Evolutionary conservation across 2,888 invertebrate genomes (phyloP), one percentile per base, ranked within the genome.

Genomic region (Entomobrya multifasciata): DNA sequence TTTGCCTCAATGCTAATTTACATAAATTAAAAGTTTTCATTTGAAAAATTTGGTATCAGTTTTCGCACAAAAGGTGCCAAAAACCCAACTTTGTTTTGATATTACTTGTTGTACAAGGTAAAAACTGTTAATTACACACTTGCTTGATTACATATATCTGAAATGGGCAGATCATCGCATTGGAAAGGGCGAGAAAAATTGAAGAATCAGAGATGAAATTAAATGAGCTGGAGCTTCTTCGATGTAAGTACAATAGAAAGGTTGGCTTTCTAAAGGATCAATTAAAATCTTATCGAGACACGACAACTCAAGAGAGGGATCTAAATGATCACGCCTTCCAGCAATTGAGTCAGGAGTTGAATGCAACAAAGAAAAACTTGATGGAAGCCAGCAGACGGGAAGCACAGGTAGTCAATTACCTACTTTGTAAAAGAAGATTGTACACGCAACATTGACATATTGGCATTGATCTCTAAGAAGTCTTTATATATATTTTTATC

Each of bases 151-250:
- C 49, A 27, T 41, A 41, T 36, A 36, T 36, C 8, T 8, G 30
- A 30, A n/a, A 65, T 65, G 77, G 92, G 55, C 92, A 97, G 96
- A 96, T 97, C 91, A 95, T 96, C 20, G 95, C 97, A 0, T 92
- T 97, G 91, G 97, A 97, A 92, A 94, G 96, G 41, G 96, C 96
- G 0, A 94, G 97, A 30, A 97, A 96, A 93, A 94, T 97, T 79
- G 97, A 97, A 92, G 97, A 97, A 88, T 93, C 97, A 1, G 96
- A 96, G 90, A 95, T 96, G 92, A 95, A 96, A 89, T 92, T 97
- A 30, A 95, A 96, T 60, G 97, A 97, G 92, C 95, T 96, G 57
- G 97, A 97, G 92, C 94, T 96, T 90, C 93, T 97, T 41, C 94
- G 96, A 77, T 95, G 95, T 0, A 94, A 96, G 55, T 96, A 95